These are phyloP conservation scores for Ictalurus furcatus DNA, from an alignment of 2,113 vertebrate genomes.

Conservation along the genomic window DNA sequence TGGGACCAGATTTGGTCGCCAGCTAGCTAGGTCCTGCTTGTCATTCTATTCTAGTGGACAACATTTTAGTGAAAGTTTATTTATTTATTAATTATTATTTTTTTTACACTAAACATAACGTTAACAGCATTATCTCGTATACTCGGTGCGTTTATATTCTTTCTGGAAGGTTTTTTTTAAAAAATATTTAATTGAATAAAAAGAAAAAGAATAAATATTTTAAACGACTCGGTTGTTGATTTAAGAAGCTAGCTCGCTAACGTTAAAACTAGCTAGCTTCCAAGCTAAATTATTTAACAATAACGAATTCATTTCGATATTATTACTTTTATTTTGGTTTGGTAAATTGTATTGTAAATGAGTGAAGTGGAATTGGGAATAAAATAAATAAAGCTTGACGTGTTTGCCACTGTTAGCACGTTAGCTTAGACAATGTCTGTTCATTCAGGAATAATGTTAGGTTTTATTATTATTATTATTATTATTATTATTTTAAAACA, in stretches of 20 bases:
- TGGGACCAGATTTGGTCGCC: neutral
- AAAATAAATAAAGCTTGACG: neutral
- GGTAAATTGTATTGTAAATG: neutral
- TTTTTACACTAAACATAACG: neutral
- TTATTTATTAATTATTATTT: neutral
- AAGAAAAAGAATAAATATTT: too few species aligned
- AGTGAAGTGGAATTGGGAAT: neutral
- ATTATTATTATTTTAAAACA: neutral
- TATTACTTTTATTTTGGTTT: neutral
- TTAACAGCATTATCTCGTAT: neutral
- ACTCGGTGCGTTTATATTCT: neutral
- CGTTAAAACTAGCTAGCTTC: slow-evolving; percentile 17
- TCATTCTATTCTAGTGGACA: neutral
- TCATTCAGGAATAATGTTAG: neutral
- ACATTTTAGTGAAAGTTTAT: neutral
- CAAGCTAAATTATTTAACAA: neutral
- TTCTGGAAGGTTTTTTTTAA: neutral
- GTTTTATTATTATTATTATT: neutral
- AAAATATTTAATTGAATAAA: too few species aligned
- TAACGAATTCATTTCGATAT: neutral
- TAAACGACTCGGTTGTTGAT: neutral
- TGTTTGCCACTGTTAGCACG: neutral
- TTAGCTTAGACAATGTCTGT: neutral
- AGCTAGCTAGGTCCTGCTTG: slow-evolving; percentile 6
- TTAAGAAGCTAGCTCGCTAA: neutral